Evolutionary conservation across 2,113 vertebrate genomes (phyloP).

Genomic region (Carlito syrichta): DNA sequence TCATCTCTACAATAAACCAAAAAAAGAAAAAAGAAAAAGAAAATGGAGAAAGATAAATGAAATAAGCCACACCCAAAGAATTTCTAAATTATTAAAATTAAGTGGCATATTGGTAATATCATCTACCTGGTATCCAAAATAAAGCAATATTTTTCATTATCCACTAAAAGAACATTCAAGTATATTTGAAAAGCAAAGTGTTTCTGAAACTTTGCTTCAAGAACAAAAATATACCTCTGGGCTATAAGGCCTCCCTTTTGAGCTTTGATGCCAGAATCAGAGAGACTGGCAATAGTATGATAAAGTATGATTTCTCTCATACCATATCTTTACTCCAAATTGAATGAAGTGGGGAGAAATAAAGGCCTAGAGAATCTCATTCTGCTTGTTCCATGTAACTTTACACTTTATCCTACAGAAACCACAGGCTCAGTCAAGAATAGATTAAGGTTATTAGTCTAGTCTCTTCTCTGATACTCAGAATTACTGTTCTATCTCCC

Average conservation of each 20-base stretch:
- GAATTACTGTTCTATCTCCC: background rate
- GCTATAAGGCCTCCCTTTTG: background rate
- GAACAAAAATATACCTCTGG: background rate
- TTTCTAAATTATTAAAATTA: background rate
- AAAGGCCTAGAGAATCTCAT: background rate
- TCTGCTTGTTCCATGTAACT: background rate
- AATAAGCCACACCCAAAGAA: background rate
- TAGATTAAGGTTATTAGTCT: background rate
- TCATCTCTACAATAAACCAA: background rate
- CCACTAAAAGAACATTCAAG: background rate
- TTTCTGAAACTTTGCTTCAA: background rate
- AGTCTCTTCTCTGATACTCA: background rate
- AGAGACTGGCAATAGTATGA: background rate
- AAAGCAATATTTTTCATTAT: slow-evolving; percentile 8
- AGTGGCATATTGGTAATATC: background rate
- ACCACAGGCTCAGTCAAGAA: background rate
- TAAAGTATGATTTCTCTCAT: background rate
- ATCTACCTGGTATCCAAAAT: background rate
- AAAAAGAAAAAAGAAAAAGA: background rate
- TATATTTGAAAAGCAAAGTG: background rate
- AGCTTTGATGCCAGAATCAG: background rate
- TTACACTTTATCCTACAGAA: background rate
- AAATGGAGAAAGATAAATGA: background rate
- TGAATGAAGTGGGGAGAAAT: background rate
- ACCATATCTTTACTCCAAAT: background rate